Evolutionary conservation across 2,888 invertebrate genomes (phyloP).

Genomic region (Heliconius hortense): DNA sequence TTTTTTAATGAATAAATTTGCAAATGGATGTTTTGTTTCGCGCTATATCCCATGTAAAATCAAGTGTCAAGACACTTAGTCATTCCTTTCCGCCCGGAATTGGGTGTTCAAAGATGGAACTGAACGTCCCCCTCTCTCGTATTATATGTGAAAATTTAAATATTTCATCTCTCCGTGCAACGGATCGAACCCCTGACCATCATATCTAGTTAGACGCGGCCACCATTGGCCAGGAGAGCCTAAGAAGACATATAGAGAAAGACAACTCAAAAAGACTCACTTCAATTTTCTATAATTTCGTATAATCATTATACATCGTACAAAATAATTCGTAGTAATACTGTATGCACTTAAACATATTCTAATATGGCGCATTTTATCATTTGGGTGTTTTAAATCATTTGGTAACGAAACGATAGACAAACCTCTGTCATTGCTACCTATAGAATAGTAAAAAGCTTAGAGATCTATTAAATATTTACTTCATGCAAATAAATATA

Average conservation of each 20-base stretch:
- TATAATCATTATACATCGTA: background rate
- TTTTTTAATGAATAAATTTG: background rate
- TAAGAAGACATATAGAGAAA: background rate
- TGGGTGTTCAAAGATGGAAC: background rate
- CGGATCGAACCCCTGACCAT: background rate
- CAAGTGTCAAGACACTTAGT: background rate
- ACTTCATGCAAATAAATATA: slow-evolving; percentile 18
- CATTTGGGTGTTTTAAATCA: background rate
- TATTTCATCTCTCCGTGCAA: background rate
- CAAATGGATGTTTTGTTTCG: too few relatives aligned
- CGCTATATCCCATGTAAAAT: background rate
- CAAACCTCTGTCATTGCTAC: background rate
- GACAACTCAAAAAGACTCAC: too few relatives aligned
- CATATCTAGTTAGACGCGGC: background rate
- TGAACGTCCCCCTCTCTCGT: background rate
- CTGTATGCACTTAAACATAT: slow-evolving; percentile 47
- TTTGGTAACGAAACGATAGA: slow-evolving; percentile 7
- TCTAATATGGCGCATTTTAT: slow-evolving; percentile 45
- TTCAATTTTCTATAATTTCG: too few relatives aligned
- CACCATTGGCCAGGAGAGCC: background rate
- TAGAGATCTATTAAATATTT: background rate
- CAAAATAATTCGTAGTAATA: slow-evolving; percentile 44
- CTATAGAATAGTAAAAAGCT: slow-evolving; percentile 9
- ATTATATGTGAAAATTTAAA: too few relatives aligned
- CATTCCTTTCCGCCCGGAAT: background rate